Percentiles rank a stretch among this genome's conserved stretches.
Conservation (phyloP, 2,113 vertebrate species). For the Chiloscyllium plagiosum region DNA sequence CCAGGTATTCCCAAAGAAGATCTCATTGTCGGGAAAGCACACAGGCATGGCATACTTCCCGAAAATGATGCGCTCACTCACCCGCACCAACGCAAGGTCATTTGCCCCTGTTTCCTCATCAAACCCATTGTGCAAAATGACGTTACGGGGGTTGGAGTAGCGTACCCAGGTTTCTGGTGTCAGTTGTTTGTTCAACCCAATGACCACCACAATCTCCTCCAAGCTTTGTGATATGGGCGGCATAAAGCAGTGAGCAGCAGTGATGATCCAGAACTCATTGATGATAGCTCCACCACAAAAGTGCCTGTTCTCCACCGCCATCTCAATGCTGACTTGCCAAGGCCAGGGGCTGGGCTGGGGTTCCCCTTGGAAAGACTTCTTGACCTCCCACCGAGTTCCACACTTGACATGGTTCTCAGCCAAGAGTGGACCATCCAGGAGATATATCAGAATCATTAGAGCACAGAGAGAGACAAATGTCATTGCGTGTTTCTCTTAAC, state of each 20-base stretch:
- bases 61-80: not conserved
- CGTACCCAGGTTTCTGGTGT: not conserved
- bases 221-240: not conserved
- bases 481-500: not conserved
- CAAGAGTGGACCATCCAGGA: not conserved
- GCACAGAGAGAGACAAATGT: no score
- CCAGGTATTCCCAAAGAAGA: not conserved
- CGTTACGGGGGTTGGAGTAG: not conserved
- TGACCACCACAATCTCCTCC: conserved; percentile 8
- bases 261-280: conserved; percentile 24
- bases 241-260: conserved; percentile 10
- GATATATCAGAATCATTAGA: no score
- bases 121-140: not conserved
- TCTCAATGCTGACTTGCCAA: conserved; percentile 27
- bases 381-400: not conserved
- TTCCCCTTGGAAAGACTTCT: no score
- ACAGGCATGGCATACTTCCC: not conserved
- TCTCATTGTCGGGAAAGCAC: not conserved
- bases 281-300: conserved; percentile 16
- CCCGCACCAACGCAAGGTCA: not conserved
- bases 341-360: not conserved
- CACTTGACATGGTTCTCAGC: not conserved
- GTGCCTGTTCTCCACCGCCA: not conserved
- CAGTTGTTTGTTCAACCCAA: not conserved
- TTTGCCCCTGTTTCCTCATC: not conserved